These are phyloP conservation scores for Zootoca vivipara DNA, from an alignment of 2,113 vertebrate species.

Conservation along the genomic window DNA sequence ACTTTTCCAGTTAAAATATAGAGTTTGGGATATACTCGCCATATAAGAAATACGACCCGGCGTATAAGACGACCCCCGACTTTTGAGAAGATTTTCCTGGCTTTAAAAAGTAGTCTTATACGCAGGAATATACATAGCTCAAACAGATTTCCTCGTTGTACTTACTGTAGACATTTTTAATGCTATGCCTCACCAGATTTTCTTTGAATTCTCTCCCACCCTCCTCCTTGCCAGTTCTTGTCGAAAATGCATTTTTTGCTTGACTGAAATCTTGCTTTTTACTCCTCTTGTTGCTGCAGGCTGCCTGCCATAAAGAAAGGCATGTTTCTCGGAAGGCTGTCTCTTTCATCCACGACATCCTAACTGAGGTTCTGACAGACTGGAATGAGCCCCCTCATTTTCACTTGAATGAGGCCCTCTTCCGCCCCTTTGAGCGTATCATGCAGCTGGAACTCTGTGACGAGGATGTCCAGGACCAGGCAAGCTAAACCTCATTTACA, in stretches of 20 bases:
- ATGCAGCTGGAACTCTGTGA: slow-evolving; percentile 98
- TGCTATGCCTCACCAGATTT: background rate
- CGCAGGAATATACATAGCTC: too few relatives aligned
- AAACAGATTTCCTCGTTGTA: background rate
- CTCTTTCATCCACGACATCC: slow-evolving; percentile 95
- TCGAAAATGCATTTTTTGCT: background rate
- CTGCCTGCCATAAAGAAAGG: slow-evolving; percentile 95
- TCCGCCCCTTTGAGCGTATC: slow-evolving; percentile 95
- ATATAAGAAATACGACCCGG: too few relatives aligned
- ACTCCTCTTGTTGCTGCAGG: slow-evolving; percentile 68
- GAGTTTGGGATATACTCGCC: too few relatives aligned
- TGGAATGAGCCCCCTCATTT: slow-evolving; percentile 94
- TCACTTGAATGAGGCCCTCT: slow-evolving; percentile 94
- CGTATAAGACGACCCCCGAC: too few relatives aligned
- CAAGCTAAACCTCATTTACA: slow-evolving; percentile 48
- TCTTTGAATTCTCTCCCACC: background rate
- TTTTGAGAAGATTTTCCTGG: too few relatives aligned
- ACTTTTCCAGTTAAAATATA: too few relatives aligned
- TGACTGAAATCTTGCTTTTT: background rate
- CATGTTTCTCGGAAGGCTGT: slow-evolving; percentile 97
- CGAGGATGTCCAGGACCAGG: slow-evolving; percentile 98
- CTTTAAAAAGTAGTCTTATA: too few relatives aligned
- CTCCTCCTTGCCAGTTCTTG: background rate
- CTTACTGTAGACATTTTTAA: background rate
- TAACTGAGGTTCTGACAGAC: slow-evolving; percentile 91